Percentiles rank a stretch among this genome's conserved stretches.
Conservation (phyloP, 2,888 invertebrate species). For the Archaeoteleia sp. region DNA sequence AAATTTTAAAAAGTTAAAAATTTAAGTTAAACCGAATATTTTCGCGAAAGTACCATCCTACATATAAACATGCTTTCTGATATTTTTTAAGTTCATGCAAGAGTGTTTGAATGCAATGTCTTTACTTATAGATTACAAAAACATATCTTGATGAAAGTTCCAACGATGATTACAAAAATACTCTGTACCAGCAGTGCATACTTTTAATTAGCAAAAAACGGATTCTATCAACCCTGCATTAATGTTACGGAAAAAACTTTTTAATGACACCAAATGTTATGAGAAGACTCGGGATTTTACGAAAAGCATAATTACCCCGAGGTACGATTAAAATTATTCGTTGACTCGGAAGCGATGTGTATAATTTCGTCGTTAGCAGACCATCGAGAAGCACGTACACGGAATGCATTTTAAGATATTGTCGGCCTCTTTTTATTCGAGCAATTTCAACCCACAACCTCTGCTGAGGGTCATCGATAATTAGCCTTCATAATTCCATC, state of each 20-base stretch:
- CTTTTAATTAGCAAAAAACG: too few relatives aligned
- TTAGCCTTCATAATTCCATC: constrained; percentile 23
- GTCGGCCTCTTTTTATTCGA: constrained; percentile 20
- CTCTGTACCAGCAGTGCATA: too few relatives aligned
- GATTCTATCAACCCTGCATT: constrained; percentile 1
- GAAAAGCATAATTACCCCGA: constrained; percentile 26
- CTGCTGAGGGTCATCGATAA: constrained; percentile 14
- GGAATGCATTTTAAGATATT: constrained; percentile 19
- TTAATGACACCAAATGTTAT: constrained; percentile 6
- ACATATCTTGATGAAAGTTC: too few relatives aligned
- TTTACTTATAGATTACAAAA: too few relatives aligned
- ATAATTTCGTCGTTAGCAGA: constrained; percentile 34
- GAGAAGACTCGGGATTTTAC: constrained; percentile 15
- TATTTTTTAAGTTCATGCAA: too few relatives aligned
- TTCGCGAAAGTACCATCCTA: too few relatives aligned
- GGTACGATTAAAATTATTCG: constrained; percentile 25
- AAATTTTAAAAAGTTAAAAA: too few relatives aligned
- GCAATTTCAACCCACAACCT: constrained; percentile 13
- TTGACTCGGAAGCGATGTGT: constrained; percentile 12
- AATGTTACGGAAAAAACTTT: constrained; percentile 14
- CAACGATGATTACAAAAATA: too few relatives aligned
- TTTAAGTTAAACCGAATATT: too few relatives aligned
- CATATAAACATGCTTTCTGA: too few relatives aligned
- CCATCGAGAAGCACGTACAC: constrained; percentile 15
- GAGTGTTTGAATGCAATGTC: too few relatives aligned